A percentile compares a stretch with the other conserved stretches of the same genome.
These are phyloP conservation scores for Zaprionus kolodkinae DNA, from an alignment of 1,140 invertebrate genomes.

Conservation along the genomic window DNA sequence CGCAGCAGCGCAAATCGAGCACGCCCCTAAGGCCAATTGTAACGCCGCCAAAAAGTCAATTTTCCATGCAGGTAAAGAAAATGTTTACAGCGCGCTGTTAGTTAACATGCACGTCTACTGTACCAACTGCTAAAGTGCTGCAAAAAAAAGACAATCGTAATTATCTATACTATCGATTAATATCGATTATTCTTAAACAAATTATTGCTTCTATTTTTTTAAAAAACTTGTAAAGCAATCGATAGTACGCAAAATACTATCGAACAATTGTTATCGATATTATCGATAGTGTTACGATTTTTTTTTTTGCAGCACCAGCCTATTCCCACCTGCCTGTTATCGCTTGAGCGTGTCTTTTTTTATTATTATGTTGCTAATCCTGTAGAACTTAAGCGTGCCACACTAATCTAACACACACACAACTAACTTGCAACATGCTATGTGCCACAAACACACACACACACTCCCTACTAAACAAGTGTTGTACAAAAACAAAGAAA, in stretches of 20 bases:
- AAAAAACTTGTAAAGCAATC: too few relatives aligned
- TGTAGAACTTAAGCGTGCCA: slow-evolving; percentile 55
- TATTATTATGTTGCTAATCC: slow-evolving; percentile 29
- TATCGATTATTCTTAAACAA: too few relatives aligned
- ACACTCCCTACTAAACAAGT: slow-evolving; percentile 16
- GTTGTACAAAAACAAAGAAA: slow-evolving; percentile 33
- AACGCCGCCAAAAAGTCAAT: slow-evolving; percentile 80
- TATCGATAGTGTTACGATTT: too few relatives aligned
- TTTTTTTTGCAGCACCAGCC: too few relatives aligned
- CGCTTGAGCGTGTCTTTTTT: slow-evolving; percentile 39
- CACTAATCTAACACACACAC: slow-evolving; percentile 48
- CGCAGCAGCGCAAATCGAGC: slow-evolving; percentile 79
- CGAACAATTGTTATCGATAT: neutral
- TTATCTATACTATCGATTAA: too few relatives aligned
- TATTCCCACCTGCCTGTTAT: slow-evolving; percentile 24
- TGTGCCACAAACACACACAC: slow-evolving; percentile 30
- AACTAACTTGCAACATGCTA: slow-evolving; percentile 33
- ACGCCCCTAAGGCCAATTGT: slow-evolving; percentile 74
- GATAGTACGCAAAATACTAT: neutral
- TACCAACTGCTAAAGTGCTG: slow-evolving; percentile 8
- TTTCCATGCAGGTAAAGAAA: slow-evolving; percentile 83
- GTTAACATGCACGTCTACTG: slow-evolving; percentile 13
- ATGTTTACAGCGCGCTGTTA: slow-evolving; percentile 4
- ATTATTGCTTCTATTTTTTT: too few relatives aligned
- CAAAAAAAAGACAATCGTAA: too few relatives aligned